phyloP scores from a whole-genome alignment of 2,113 vertebrate genomes.

The Festucalex cinctus region DNA sequence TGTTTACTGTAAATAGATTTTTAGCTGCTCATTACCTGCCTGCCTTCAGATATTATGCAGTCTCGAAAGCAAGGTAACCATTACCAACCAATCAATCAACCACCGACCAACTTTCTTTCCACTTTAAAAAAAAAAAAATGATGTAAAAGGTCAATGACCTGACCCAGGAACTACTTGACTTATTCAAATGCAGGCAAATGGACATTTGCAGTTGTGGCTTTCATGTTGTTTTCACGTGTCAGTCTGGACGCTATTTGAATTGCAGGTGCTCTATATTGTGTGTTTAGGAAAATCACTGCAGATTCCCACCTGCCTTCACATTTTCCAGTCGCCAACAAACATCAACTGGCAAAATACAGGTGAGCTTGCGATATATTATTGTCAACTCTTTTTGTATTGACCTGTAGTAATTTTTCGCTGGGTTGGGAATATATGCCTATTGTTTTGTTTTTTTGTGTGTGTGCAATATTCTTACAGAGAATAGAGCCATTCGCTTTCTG shows the following conservation, averaged over 20 bases:
- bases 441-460: no score
- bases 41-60: background rate
- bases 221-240: conserved; percentile 26
- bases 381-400: background rate
- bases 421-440: background rate
- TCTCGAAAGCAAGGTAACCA: background rate
- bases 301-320: conserved; percentile 28
- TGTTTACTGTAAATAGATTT: conserved; percentile 48
- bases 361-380: conserved; percentile 28
- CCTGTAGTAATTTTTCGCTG: background rate
- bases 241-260: conserved; percentile 47
- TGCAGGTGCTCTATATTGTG: conserved; percentile 48
- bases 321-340: conserved; percentile 39
- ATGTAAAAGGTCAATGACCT: background rate
- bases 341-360: conserved; percentile 54
- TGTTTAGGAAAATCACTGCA: conserved; percentile 74
- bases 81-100: no score
- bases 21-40: background rate
- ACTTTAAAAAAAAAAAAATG: background rate
- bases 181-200: conserved; percentile 69
- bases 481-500: conserved; percentile 12
- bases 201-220: conserved; percentile 11
- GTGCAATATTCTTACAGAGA: background rate
- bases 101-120: background rate
- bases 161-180: background rate